Conservation (phyloP, 2,797 vertebrate genomes). For the Peromyscus melanophrys region DNA sequence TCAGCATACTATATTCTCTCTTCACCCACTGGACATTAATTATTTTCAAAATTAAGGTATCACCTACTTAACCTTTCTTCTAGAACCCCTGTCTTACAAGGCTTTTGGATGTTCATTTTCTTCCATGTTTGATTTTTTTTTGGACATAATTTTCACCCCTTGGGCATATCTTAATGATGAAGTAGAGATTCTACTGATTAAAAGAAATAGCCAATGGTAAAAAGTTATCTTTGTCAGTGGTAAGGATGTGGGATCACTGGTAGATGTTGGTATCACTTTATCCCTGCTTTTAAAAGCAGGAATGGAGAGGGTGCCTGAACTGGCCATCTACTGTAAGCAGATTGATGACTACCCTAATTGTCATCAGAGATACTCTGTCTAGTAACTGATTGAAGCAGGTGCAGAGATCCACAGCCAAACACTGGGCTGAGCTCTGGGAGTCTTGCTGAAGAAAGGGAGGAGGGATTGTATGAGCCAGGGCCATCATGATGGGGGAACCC, state of each 20-base stretch:
- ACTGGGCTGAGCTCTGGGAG: too few relatives aligned
- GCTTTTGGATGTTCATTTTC: not conserved
- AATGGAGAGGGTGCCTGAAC: too few relatives aligned
- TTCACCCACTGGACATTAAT: not conserved
- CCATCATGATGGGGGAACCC: too few relatives aligned
- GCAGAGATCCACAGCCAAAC: too few relatives aligned
- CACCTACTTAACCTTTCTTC: not conserved
- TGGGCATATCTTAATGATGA: not conserved
- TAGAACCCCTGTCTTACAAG: not conserved
- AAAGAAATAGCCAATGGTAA: not conserved
- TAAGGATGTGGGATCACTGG: not conserved
- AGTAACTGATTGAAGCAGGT: too few relatives aligned
- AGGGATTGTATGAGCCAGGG: too few relatives aligned
- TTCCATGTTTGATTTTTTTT: not conserved
- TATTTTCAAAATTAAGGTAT: slow-evolving; percentile 11
- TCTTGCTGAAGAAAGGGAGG: too few relatives aligned
- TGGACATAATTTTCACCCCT: not conserved
- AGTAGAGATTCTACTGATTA: not conserved
- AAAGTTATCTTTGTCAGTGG: not conserved
- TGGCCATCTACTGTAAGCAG: too few relatives aligned
- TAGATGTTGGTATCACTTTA: not conserved
- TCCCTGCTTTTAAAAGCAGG: not conserved
- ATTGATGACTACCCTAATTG: too few relatives aligned
- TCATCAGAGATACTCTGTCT: too few relatives aligned
- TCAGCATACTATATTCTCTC: not conserved